Percentiles rank a stretch among this genome's conserved stretches.
These are phyloP conservation scores for Scarus forsteni DNA, from an alignment of 2,797 vertebrate species.

Conservation along the genomic window DNA sequence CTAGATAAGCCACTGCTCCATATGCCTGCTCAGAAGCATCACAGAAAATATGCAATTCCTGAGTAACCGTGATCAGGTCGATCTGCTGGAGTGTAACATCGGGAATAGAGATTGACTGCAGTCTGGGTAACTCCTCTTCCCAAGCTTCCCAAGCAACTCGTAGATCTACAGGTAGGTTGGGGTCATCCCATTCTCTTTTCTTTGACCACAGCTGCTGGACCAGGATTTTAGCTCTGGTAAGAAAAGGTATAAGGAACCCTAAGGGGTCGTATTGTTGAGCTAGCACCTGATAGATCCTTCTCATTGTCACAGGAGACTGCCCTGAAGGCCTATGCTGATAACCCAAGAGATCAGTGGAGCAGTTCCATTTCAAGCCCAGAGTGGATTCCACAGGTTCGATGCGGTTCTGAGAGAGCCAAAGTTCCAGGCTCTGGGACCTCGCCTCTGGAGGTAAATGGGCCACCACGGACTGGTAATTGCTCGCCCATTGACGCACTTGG, in stretches of 20 bases:
- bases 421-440: neutral
- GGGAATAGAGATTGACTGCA: neutral
- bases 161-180: neutral
- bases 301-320: neutral
- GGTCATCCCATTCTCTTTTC: neutral
- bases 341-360: neutral
- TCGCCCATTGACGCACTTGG: neutral
- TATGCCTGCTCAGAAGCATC: neutral
- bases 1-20: neutral
- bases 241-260: neutral
- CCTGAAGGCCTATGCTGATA: neutral
- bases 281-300: neutral
- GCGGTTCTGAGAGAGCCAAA: neutral
- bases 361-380: neutral
- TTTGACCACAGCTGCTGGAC: neutral
- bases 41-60: neutral
- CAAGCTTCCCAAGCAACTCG: neutral
- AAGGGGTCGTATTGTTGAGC: neutral
- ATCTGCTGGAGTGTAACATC: neutral
- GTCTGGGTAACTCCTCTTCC: neutral
- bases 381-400: neutral
- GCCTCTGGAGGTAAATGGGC: neutral
- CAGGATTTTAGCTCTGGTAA: neutral
- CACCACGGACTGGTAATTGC: neutral
- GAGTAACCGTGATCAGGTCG: neutral